Conservation (phyloP, 2,888 invertebrate species). For the Amphipoea oculea region DNA sequence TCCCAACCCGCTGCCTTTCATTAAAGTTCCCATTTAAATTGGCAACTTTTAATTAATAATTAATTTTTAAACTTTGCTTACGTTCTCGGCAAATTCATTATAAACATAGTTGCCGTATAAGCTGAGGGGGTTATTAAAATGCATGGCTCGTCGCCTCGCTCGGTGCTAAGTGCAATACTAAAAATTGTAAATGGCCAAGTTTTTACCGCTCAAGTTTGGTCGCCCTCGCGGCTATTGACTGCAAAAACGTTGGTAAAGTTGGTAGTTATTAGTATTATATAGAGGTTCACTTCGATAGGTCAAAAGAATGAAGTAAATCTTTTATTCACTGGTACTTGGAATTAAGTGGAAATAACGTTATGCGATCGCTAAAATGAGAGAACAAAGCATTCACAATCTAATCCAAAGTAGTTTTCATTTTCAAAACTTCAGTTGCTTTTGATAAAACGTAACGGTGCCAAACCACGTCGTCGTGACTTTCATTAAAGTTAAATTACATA, state of each 20-base stretch:
- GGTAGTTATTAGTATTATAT: conserved; percentile 20
- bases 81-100: conserved; percentile 9
- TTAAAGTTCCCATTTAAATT: background rate
- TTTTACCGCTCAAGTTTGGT: conserved; percentile 49
- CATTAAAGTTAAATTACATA: background rate
- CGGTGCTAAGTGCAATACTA: conserved; percentile 54
- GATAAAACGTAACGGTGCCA: background rate
- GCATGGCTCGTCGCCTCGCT: conserved; percentile 40
- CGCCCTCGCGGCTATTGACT: conserved; percentile 40
- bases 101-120: conserved; percentile 24
- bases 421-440: background rate
- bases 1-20: background rate
- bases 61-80: conserved; percentile 7
- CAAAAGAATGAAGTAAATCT: conserved; percentile 18
- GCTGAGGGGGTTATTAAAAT: conserved; percentile 43
- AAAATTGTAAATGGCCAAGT: conserved; percentile 45
- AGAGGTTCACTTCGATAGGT: conserved; percentile 8
- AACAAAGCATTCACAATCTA: background rate
- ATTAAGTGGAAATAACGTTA: background rate
- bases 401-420: background rate
- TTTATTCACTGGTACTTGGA: background rate
- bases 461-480: background rate
- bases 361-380: background rate
- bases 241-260: conserved; percentile 34
- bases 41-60: background rate